A percentile compares a stretch with the other conserved stretches of the same genome.
These are phyloP conservation scores for Laspeyria flexula DNA, from an alignment of 2,888 invertebrate species.

Conservation along the genomic window DNA sequence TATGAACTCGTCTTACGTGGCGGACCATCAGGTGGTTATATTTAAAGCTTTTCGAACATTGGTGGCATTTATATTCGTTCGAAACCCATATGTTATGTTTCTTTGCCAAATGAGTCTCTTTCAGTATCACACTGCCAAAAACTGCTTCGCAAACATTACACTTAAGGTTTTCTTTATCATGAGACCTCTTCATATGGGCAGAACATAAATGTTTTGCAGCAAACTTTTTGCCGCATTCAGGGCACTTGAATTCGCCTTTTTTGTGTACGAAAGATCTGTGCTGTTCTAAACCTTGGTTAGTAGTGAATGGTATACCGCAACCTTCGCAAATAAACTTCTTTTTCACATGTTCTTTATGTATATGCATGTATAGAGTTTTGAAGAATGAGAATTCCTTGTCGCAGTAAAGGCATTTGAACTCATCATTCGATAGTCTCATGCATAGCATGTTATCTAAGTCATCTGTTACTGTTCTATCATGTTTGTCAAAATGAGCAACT, in stretches of 20 bases:
- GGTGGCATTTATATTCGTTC: conserved; percentile 23
- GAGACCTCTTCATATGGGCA: conserved; percentile 14
- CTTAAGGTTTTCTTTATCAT: conserved; percentile 14
- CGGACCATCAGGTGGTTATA: conserved; percentile 16
- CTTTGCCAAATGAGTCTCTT: conserved; percentile 21
- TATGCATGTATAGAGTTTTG: conserved; percentile 22
- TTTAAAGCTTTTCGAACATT: conserved; percentile 17
- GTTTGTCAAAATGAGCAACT: conserved; percentile 19
- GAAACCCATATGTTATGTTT: conserved; percentile 16
- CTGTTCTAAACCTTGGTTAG: neutral
- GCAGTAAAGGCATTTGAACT: conserved; percentile 29
- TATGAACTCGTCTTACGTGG: conserved; percentile 50
- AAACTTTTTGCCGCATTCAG: conserved; percentile 20
- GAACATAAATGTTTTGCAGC: conserved; percentile 1
- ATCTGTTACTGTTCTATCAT: conserved; percentile 11
- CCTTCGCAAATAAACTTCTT: conserved; percentile 20
- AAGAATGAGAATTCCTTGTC: conserved; percentile 23
- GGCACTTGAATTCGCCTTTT: conserved; percentile 14
- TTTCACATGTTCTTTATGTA: conserved; percentile 21
- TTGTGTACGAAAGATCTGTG: conserved; percentile 16
- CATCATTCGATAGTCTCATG: conserved; percentile 28
- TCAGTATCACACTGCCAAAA: conserved; percentile 19
- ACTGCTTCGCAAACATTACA: conserved; percentile 22
- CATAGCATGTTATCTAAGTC: conserved; percentile 21
- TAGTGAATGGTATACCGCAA: conserved; percentile 18